Base-by-base conservation (phyloP, 2,113 vertebrate genomes). In the Heteronetta atricapilla region DNA sequence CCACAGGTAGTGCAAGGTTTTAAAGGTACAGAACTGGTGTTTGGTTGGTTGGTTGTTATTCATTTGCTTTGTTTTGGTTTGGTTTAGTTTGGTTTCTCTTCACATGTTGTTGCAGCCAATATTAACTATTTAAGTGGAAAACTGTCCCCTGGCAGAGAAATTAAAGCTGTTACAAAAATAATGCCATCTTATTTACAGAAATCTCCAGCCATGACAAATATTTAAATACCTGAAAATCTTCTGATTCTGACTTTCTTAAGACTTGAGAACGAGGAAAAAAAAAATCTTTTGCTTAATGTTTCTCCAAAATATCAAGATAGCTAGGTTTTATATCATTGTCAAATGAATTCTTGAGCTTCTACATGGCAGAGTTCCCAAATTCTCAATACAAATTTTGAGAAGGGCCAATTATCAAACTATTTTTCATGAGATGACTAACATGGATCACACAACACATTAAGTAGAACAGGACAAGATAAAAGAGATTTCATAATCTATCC, bases 351-450 rank as follows among this genome's bases (percentile, higher is more conserved):
- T 55, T 90, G 52, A 56, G 76, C 38, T 95, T 97, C 76, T 93
- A 6, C 86, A 38, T 64, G 74, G 88, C 73, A 68, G 14, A 82
- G 46, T 48, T 94, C 95, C 88, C 95, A 88, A 64, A 58, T 95
- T 94, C 84, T 94, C 92, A 88, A 89, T 63, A 93, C 59, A 72
- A 88, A 64, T 89, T 92, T 93, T 83, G n/a, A 85, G 10, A 80
- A 44, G 79, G 21, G n/a, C 18, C 53, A 77, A 69, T 80, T 82
- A 87, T 82, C 48, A 93, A 96, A 90, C 26, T 70, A 53, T 83
- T 94, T 98, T 96, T 92, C 46, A 79, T 66, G 60, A 86, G 53
- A 77, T 72, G 73, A 96, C 28, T 68, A 66, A 46, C 50, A 83
- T 90, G 36, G 89, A 91, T 95, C 80, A 96, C 80, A 80, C 20